Evolutionary conservation across 2,888 invertebrate species (phyloP).

Genomic region (Mythimna loreyi): DNA sequence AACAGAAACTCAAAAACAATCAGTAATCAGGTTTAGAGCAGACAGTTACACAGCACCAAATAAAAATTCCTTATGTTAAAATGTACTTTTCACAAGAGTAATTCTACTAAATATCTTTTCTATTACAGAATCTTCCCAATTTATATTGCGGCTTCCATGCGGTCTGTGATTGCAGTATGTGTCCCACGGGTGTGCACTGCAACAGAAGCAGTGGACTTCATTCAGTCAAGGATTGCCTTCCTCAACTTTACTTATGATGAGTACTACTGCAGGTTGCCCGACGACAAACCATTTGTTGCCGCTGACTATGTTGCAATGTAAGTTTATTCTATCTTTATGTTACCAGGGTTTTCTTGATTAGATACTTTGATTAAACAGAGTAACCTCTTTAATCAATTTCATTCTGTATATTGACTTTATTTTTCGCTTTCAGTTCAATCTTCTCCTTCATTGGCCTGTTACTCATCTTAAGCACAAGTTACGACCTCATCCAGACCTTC

Average conservation of each 20-base stretch:
- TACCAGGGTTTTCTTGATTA: neutral
- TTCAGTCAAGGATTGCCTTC: conserved; percentile 58
- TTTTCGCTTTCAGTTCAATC: conserved; percentile 71
- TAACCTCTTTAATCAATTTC: neutral
- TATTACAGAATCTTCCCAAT: conserved; percentile 69
- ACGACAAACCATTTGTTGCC: conserved; percentile 75
- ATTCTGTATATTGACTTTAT: neutral
- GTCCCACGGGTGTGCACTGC: conserved; percentile 75
- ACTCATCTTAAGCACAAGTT: conserved; percentile 71
- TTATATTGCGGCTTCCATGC: conserved; percentile 28
- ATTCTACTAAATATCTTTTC: neutral
- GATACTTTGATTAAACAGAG: neutral
- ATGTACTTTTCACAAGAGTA: neutral
- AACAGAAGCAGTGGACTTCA: conserved; percentile 68
- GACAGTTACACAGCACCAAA: neutral
- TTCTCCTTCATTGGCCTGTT: conserved; percentile 71
- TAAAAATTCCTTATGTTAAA: neutral
- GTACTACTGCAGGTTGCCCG: conserved; percentile 76
- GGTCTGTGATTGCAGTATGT: conserved; percentile 70
- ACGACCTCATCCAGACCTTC: conserved; percentile 72
- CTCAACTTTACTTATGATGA: conserved; percentile 71
- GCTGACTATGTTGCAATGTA: conserved; percentile 80
- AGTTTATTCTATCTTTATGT: conserved; percentile 54
- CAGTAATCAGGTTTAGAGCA: too few relatives aligned
- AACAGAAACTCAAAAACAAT: too few relatives aligned